These are phyloP conservation scores for Muscicapa striata DNA, from an alignment of 2,797 vertebrate genomes.

Conservation along the genomic window DNA sequence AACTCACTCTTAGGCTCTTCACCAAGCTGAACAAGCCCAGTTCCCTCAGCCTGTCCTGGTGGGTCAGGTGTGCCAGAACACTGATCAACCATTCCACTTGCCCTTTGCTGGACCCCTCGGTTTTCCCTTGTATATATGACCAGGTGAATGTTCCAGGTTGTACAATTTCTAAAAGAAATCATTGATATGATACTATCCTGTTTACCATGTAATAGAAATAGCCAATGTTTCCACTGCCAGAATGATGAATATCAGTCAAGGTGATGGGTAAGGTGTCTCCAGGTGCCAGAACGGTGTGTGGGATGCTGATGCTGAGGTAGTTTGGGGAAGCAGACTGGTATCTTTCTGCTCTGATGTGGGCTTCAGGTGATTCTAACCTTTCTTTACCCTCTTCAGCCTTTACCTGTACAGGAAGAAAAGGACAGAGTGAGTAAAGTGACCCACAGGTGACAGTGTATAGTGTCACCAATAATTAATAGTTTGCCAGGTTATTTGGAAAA, in stretches of 20 bases:
- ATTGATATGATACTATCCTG: neutral
- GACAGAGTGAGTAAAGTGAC: neutral
- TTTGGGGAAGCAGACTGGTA: slow-evolving; percentile 7
- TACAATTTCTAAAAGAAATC: neutral
- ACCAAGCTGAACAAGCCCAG: neutral
- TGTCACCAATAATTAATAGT: neutral
- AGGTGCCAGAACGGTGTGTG: slow-evolving; percentile 34
- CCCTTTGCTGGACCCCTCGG: neutral
- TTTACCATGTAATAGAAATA: slow-evolving; percentile 78
- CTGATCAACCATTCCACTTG: fast-evolving
- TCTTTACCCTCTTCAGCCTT: slow-evolving; percentile 62
- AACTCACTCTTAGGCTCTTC: neutral
- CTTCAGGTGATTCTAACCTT: slow-evolving; percentile 48
- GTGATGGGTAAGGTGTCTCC: slow-evolving; percentile 56
- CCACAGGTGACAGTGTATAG: neutral
- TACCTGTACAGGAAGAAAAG: slow-evolving; percentile 49
- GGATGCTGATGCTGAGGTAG: slow-evolving; percentile 74
- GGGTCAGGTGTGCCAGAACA: neutral
- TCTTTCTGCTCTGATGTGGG: slow-evolving; percentile 24
- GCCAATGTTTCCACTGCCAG: slow-evolving; percentile 32
- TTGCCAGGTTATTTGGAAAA: neutral
- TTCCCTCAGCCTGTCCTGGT: neutral
- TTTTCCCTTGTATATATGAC: neutral
- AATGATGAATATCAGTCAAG: slow-evolving; percentile 57
- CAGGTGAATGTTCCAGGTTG: neutral